Conservation (phyloP, 2,888 invertebrate species). For the Galerucella pusilla region DNA sequence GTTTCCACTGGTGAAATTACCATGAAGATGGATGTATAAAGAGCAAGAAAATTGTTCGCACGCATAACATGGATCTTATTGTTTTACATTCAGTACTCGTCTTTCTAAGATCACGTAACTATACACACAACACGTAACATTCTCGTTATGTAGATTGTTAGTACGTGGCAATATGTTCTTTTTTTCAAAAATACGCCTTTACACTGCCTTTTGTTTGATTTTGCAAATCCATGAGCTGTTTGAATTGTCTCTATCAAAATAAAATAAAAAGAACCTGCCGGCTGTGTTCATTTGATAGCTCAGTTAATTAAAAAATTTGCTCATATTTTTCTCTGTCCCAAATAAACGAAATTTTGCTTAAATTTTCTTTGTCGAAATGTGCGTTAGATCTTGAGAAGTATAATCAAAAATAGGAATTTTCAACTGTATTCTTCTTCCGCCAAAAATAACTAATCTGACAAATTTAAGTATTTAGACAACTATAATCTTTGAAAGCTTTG, state of each 20-base stretch:
- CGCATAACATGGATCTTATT: conserved; percentile 51
- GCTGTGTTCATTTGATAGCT: neutral
- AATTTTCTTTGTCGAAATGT: too few species aligned
- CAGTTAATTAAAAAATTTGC: neutral
- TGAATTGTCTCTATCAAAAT: neutral
- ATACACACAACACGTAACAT: conserved; percentile 56
- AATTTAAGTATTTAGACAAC: neutral
- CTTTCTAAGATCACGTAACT: conserved; percentile 54
- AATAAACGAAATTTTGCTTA: too few species aligned
- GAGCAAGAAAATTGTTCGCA: conserved; percentile 46
- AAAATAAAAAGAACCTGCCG: neutral
- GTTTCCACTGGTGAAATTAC: conserved; percentile 44
- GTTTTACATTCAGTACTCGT: conserved; percentile 49
- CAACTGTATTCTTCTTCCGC: neutral
- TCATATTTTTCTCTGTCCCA: neutral
- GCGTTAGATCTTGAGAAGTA: too few species aligned
- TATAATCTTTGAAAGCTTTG: neutral
- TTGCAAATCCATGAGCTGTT: neutral
- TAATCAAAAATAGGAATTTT: too few species aligned
- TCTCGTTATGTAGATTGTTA: conserved; percentile 56
- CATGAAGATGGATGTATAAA: conserved; percentile 48
- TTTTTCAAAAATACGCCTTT: conserved; percentile 11
- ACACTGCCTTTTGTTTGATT: conserved; percentile 13
- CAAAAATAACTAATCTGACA: neutral
- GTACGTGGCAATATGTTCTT: conserved; percentile 52